Conservation (phyloP, 2,113 vertebrate genomes). For the Aix galericulata region DNA sequence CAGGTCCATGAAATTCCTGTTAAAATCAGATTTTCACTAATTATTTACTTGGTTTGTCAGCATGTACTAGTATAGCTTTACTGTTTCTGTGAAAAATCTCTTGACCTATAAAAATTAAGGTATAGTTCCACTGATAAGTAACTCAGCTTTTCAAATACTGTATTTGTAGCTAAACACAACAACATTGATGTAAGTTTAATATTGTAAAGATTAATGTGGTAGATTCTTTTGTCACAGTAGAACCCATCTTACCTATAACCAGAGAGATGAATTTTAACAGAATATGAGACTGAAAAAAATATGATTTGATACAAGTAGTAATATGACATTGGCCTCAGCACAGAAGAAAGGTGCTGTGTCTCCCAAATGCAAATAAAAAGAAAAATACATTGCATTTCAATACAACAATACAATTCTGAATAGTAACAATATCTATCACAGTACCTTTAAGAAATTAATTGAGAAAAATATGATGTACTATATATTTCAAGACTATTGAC, state of each 20-base stretch:
- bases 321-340: background rate
- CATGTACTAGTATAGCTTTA: background rate
- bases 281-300: background rate
- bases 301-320: background rate
- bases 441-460: background rate
- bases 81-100: background rate
- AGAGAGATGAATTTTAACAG: background rate
- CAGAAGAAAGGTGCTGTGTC: background rate
- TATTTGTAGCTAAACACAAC: background rate
- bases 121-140: background rate
- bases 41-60: background rate
- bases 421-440: background rate
- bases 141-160: background rate
- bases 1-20: background rate
- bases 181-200: background rate
- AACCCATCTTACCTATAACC: background rate
- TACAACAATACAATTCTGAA: background rate
- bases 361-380: background rate
- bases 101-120: background rate
- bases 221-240: background rate
- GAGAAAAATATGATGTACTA: background rate
- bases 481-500: background rate
- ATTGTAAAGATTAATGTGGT: background rate
- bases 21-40: background rate
- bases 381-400: background rate